phyloP scores from a whole-genome alignment of 37 sponge, comb jelly and placozoan genomes.

The Lycopodina hypogea region DNA sequence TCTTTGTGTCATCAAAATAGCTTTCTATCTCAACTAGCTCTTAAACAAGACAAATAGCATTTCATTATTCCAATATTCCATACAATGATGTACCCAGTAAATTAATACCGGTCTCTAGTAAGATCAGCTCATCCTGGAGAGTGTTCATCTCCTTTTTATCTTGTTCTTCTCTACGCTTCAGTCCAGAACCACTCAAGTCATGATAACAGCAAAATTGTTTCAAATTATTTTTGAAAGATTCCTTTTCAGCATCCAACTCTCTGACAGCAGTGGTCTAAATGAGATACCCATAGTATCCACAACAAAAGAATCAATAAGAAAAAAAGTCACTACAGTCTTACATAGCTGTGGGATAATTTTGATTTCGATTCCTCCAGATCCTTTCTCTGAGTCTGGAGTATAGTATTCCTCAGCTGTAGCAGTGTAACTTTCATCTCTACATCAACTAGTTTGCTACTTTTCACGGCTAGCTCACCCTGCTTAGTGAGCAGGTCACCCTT shows the following conservation, averaged over 20 bases:
- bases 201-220: slow-evolving; percentile 40
- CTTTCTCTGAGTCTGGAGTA: slow-evolving; percentile 27
- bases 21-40: slow-evolving; percentile 25
- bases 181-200: slow-evolving; percentile 37
- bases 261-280: neutral
- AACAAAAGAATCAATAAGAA: neutral
- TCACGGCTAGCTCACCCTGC: slow-evolving; percentile 56
- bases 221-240: neutral
- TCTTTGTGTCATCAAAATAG: neutral
- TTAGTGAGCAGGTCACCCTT: neutral
- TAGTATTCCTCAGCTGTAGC: slow-evolving; percentile 5
- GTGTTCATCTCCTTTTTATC: slow-evolving; percentile 12
- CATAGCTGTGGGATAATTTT: neutral
- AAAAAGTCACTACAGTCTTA: neutral
- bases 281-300: neutral
- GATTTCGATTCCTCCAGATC: neutral
- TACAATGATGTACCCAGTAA: no score
- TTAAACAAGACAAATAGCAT: neutral
- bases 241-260: neutral
- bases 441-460: slow-evolving; percentile 56
- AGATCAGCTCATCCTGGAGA: slow-evolving; percentile 36
- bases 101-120: slow-evolving; percentile 55
- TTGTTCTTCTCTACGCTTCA: slow-evolving; percentile 28
- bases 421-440: slow-evolving; percentile 35
- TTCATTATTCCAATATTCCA: no score